phyloP scores from a whole-genome alignment of 2,888 invertebrate genomes.

The Agelastica alni region DNA sequence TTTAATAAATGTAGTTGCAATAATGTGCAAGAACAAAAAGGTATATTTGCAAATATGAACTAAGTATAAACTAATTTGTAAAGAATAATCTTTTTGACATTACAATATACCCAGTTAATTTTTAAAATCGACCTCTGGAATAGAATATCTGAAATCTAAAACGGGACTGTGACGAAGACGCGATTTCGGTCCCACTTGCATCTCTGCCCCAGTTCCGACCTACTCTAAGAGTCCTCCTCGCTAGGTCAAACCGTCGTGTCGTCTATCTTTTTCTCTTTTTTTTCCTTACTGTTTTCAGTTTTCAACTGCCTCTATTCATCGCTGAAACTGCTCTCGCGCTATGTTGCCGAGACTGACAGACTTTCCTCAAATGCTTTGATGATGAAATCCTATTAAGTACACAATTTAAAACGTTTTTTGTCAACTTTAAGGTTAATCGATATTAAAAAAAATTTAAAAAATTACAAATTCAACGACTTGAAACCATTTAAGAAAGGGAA shows the following conservation, averaged over 20 bases:
- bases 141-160: background rate
- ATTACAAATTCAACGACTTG: no score
- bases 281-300: background rate
- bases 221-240: conserved; percentile 22
- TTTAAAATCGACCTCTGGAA: background rate
- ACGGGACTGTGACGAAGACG: background rate
- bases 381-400: no score
- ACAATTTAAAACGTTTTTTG: no score
- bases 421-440: no score
- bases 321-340: conserved; percentile 1
- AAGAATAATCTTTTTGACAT: no score
- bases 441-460: no score
- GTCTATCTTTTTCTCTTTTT: conserved; percentile 17
- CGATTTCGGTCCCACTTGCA: background rate
- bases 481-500: no score
- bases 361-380: no score
- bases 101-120: background rate
- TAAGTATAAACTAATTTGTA: no score
- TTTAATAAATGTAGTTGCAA: no score
- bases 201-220: conserved; percentile 22
- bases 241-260: conserved; percentile 15
- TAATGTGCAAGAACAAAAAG: no score
- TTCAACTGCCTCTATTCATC: conserved; percentile 2
- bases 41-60: no score
- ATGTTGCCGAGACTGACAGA: background rate